Percentiles rank a stretch among this genome's conserved stretches.
phyloP scores from a whole-genome alignment of 2,113 vertebrate genomes.

The Mungos mungo region DNA sequence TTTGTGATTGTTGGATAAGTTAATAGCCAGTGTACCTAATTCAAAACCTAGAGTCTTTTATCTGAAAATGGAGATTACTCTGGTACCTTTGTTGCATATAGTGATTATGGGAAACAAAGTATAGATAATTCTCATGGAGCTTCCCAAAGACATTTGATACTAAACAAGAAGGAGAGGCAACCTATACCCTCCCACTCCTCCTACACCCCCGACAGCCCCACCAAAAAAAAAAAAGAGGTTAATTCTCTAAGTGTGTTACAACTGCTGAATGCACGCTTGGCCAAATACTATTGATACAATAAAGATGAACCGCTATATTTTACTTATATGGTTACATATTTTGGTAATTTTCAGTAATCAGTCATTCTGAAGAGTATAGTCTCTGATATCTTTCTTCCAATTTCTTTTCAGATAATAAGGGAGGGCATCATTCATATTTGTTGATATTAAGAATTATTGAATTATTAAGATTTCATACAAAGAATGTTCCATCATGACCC shows the following conservation, averaged over 20 bases:
- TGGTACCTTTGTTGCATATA: constrained; percentile 93
- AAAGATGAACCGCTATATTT: not conserved
- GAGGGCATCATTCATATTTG: not conserved
- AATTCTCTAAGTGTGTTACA: not conserved
- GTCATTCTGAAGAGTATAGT: not conserved
- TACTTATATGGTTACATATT: not conserved
- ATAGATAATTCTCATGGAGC: constrained; percentile 91
- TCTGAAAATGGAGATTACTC: constrained; percentile 96
- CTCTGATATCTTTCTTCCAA: not conserved
- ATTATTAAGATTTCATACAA: not conserved
- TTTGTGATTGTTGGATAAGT: constrained; percentile 90
- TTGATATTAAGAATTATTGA: not conserved
- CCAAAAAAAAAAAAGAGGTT: not conserved
- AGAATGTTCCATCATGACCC: not conserved
- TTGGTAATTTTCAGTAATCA: not conserved
- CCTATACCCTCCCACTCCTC: constrained; percentile 82
- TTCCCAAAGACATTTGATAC: constrained; percentile 91
- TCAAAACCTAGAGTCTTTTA: constrained; percentile 96
- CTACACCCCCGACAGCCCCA: not conserved
- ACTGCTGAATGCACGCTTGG: not conserved
- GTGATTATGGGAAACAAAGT: constrained; percentile 87
- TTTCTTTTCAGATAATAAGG: not conserved
- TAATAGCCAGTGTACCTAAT: constrained; percentile 89
- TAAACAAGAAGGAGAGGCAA: constrained; percentile 91
- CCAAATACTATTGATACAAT: not conserved